These are phyloP conservation scores for Hippocampus comes DNA, from an alignment of 2,113 vertebrate species.

Conservation along the genomic window DNA sequence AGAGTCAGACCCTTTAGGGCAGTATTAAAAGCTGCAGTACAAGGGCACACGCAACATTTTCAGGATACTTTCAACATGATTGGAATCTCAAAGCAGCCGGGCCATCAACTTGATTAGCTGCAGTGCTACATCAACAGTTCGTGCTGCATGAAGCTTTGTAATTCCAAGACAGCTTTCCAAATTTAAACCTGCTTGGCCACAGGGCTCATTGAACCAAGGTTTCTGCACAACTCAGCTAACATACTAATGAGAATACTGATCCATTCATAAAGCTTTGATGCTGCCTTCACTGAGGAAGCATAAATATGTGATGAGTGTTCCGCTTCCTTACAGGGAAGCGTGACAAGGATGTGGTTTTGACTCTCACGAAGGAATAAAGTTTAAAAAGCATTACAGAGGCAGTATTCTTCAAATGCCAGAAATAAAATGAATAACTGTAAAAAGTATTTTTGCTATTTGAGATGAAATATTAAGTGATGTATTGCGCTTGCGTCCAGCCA, in stretches of 20 bases:
- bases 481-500: slow-evolving; percentile 12
- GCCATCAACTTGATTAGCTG: slow-evolving; percentile 54
- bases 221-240: slow-evolving; percentile 50
- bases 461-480: slow-evolving; percentile 10
- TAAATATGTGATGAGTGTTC: slow-evolving; percentile 40
- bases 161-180: slow-evolving; percentile 61
- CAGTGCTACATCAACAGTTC: slow-evolving; percentile 38
- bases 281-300: slow-evolving; percentile 40
- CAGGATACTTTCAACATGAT: slow-evolving; percentile 46
- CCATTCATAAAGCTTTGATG: slow-evolving; percentile 68
- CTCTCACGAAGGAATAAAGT: slow-evolving; percentile 50
- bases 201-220: slow-evolving; percentile 35
- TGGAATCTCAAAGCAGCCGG: slow-evolving; percentile 31
- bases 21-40: slow-evolving; percentile 23
- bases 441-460: slow-evolving; percentile 1
- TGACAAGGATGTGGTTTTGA: slow-evolving; percentile 21
- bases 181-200: slow-evolving; percentile 56
- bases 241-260: slow-evolving; percentile 58
- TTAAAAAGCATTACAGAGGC: slow-evolving; percentile 41
- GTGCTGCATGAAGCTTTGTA: slow-evolving; percentile 42
- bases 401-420: slow-evolving; percentile 16
- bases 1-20: slow-evolving; percentile 28
- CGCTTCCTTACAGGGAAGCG: slow-evolving; percentile 32
- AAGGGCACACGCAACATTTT: slow-evolving; percentile 2
- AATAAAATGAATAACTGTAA: background rate